Conservation (phyloP, 2,888 invertebrate genomes). For the Imbricaverruca yamaguchii region DNA sequence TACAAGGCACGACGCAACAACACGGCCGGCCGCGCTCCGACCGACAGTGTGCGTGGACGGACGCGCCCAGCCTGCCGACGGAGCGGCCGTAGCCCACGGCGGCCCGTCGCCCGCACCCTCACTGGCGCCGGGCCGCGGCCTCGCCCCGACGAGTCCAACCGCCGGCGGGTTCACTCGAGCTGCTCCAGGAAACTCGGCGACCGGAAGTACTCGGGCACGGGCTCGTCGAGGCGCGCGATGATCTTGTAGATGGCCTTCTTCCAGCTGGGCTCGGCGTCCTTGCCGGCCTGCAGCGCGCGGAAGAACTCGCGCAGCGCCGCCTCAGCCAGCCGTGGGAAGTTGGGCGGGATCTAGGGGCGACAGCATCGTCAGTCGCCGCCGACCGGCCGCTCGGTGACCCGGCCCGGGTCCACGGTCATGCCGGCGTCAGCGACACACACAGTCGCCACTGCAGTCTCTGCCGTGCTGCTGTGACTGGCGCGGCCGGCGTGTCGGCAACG, state of each 20-base stretch:
- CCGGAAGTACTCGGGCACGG: conserved; percentile 99
- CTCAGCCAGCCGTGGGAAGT: conserved; percentile 95
- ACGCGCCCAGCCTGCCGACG: neutral
- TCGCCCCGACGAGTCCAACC: neutral
- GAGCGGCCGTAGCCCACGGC: neutral
- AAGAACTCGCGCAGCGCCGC: conserved; percentile 98
- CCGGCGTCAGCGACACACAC: too few species aligned
- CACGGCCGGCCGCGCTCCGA: too few species aligned
- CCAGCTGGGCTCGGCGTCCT: conserved; percentile 98
- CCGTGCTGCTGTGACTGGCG: too few species aligned
- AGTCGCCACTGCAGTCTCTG: too few species aligned
- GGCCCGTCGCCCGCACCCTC: neutral
- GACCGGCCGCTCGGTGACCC: too few species aligned
- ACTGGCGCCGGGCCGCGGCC: neutral
- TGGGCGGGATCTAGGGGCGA: conserved; percentile 76
- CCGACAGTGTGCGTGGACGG: neutral
- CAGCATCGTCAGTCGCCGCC: too few species aligned
- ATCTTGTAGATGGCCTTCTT: conserved; percentile 99
- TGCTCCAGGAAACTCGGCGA: conserved; percentile 98
- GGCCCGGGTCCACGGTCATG: too few species aligned
- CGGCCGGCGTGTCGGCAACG: too few species aligned
- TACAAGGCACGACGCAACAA: neutral
- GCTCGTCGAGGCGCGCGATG: conserved; percentile 97
- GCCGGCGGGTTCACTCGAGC: conserved; percentile 53
- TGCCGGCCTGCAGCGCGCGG: conserved; percentile 92